These are phyloP conservation scores for Mixornis gularis DNA, from an alignment of 2,113 vertebrate genomes.

Conservation along the genomic window DNA sequence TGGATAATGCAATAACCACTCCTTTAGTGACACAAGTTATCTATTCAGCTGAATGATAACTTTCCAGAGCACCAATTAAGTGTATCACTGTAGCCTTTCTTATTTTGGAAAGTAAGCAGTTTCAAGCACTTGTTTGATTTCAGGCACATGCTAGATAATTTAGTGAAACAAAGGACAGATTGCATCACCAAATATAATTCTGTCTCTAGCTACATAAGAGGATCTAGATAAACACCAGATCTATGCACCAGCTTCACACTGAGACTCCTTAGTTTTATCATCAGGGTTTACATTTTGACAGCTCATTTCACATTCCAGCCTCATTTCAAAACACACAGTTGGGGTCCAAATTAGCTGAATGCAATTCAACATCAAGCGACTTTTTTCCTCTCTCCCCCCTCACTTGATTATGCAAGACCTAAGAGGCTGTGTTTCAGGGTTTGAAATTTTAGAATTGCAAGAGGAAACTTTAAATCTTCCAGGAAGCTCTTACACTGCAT, in stretches of 20 bases:
- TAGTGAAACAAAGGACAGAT: neutral
- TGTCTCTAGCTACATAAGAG: neutral
- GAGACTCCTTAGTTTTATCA: neutral
- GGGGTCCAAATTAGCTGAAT: neutral
- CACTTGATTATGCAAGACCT: neutral
- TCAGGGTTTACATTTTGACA: neutral
- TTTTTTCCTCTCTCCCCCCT: neutral
- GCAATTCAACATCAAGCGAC: neutral
- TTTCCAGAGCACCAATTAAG: neutral
- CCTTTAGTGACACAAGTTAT: neutral
- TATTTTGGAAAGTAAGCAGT: neutral
- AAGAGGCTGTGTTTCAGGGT: neutral
- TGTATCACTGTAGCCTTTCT: neutral
- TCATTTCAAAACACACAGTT: neutral
- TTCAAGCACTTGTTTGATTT: neutral
- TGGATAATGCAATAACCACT: neutral
- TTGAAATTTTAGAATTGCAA: neutral
- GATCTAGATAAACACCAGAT: neutral
- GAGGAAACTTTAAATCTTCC: neutral
- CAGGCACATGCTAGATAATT: neutral
- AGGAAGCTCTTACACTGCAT: neutral
- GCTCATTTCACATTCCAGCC: neutral
- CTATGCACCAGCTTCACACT: neutral
- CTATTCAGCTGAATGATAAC: neutral
- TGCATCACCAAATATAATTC: neutral